Percentiles rank a stretch among this genome's conserved stretches.
phyloP scores from a whole-genome alignment of 2,888 invertebrate genomes.

The Gisinianus flammeolus region DNA sequence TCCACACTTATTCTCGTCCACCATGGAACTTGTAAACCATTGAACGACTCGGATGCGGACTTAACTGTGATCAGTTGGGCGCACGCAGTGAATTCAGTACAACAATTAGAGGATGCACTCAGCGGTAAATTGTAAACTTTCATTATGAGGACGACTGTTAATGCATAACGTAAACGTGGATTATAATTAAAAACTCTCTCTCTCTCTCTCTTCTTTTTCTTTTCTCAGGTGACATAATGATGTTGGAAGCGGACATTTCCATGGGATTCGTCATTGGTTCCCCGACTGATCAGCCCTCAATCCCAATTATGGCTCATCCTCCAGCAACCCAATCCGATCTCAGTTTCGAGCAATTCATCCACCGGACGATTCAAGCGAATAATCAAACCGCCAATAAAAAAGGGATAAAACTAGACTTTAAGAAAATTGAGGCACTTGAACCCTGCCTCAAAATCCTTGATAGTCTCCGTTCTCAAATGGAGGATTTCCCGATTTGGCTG shows the following conservation, averaged over 20 bases:
- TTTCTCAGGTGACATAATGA: slow-evolving; percentile 71
- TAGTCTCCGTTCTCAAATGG: neutral
- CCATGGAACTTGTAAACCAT: no score
- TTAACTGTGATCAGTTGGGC: slow-evolving; percentile 74
- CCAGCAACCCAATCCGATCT: slow-evolving; percentile 76
- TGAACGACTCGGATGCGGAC: no score
- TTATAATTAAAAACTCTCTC: neutral
- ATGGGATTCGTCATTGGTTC: slow-evolving; percentile 65
- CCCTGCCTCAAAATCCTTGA: slow-evolving; percentile 61
- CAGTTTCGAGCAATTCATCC: slow-evolving; percentile 74
- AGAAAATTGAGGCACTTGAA: slow-evolving; percentile 73
- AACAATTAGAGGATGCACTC: slow-evolving; percentile 70
- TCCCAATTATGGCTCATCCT: slow-evolving; percentile 88
- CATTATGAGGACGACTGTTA: no score
- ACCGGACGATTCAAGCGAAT: slow-evolving; percentile 63
- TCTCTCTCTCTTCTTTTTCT: neutral
- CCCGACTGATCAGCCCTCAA: slow-evolving; percentile 61
- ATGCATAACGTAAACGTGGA: no score
- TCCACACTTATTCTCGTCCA: no score
- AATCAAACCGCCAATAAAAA: slow-evolving; percentile 63
- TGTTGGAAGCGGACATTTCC: slow-evolving; percentile 87
- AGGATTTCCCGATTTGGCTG: slow-evolving; percentile 76
- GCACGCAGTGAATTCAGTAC: slow-evolving; percentile 80
- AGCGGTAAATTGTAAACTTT: slow-evolving; percentile 59
- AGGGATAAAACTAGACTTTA: slow-evolving; percentile 89